Base-by-base conservation (phyloP, 2,113 vertebrate genomes). In the Todiramphus saurophagus region DNA sequence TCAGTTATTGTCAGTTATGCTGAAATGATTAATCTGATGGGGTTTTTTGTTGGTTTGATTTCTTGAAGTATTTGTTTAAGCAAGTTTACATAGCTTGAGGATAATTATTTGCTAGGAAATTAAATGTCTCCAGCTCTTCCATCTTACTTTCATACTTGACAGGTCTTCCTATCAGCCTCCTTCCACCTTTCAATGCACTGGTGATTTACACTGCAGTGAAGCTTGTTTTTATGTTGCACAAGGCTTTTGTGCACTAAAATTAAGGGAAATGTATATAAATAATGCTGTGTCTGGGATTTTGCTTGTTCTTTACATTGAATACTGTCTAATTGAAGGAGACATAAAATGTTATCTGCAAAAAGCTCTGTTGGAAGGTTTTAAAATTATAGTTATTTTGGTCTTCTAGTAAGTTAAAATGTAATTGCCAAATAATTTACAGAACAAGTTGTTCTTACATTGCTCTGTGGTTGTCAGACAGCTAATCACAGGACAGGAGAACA, bases 21-120 rank as follows among this genome's bases (percentile, higher is more conserved):
- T 74, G 83, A 80, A 87, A 68, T 59, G 9, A 46, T 37, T 89
- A 79, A 80, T 59, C 18, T 62, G 14, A 0, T 3, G 9, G 1
- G 3, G 6, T 39, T 81, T 58, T 1, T 78, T 72, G 28, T 72
- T 33, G 10, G 6, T 64, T 75, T 55, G 31, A 28, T 62, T 66
- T 85, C 46, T 79, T 14, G 4, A 73, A 76, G 2, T 64, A 78
- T 81, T 87, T 91, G 25, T 53, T 89, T 77, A 88, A 77, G 18
- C 10, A 44, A 41, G 19, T 76, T 92, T 86, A 69, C 44, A 88
- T n/a, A 86, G 41, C 35, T 88, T 77, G 25, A 5, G 13, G 31
- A 39, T 90, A 80, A 85, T 92, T 85, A 88, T 88, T 94, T 77
- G 7, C 39, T 58, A 50, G 59, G 30, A 92, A 88, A 92, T 77